A percentile compares a stretch with the other conserved stretches of the same genome.
Conservation (phyloP, 2,797 vertebrate species). For the Rousettus madagascariensis region DNA sequence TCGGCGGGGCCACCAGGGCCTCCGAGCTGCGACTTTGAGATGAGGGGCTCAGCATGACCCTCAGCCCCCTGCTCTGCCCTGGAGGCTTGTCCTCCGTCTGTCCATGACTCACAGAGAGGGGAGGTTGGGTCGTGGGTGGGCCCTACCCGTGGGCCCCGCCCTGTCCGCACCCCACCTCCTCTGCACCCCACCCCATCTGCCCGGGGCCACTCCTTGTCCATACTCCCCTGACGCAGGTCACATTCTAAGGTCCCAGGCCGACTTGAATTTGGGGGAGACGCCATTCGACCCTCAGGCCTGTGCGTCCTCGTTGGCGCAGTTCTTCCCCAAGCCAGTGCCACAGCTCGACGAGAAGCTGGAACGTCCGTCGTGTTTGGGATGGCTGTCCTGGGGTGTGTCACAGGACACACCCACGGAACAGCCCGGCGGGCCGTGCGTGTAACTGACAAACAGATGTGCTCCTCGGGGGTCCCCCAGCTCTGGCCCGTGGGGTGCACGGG, state of each 20-base stretch:
- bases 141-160: accelerated
- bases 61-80: background rate
- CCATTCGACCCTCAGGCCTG: accelerated
- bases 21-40: background rate
- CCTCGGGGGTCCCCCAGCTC: background rate
- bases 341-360: accelerated
- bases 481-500: too few species aligned
- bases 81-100: background rate
- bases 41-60: accelerated
- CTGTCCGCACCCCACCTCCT: background rate
- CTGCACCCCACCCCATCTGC: background rate
- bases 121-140: accelerated
- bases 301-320: accelerated
- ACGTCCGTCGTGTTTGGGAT: accelerated
- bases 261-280: background rate
- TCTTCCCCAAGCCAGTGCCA: background rate
- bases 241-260: background rate
- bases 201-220: too few species aligned
- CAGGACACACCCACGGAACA: accelerated
- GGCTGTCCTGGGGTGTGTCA: background rate
- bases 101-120: background rate
- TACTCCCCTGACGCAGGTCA: accelerated
- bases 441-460: background rate
- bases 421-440: accelerated
- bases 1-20: background rate